Evolutionary conservation across 2,113 vertebrate species (phyloP), one percentile per base, ranked within the genome.

Genomic region (Sarotherodon lohbergeri): DNA sequence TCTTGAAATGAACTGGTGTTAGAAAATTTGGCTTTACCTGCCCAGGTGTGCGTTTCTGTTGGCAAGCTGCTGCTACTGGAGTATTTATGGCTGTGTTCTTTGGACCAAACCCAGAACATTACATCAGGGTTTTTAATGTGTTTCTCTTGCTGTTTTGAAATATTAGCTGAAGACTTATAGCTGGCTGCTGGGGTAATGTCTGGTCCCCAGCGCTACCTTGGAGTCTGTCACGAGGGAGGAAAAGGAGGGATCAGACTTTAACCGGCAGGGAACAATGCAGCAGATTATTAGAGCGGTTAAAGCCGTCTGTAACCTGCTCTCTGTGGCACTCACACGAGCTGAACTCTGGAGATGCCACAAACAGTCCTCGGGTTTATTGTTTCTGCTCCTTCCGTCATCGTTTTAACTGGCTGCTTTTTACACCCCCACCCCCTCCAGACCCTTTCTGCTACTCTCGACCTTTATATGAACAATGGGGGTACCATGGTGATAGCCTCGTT

Each of bases 401-500:
- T 48, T 48, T 76, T 46, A 29, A 48, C 14, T 76, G 68, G 41
- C 68, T 76, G 68, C 68, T 27, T 76, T 29, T 13, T 27, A 46
- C 16, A 6, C 68, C 68, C 66, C n/a, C 48, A 10, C 43, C n/a
- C 7, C 57, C 9, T 61, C 29, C 16, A 63, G 68, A 48, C 22
- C 36, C 59, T 50, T 76, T 76, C 66, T 71, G 14, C 46, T 76
- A 19, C 43, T 4, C 68, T 16, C 12, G 12, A 56, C 71, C 86
- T 55, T 24, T 12, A 22, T 54, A 10, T 48, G 88, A 93, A 95
- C 93, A 94, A 94, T 89, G 48, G 87, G 91, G 91, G 29, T 90
- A 13, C 93, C 92, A 93, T 94, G 94, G 92, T 16, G 34, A 94
- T 71, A 83, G 88, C 89, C 94, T 91, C 63, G 19, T 93, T 91